These are phyloP conservation scores for Tortricodes alternella DNA, from an alignment of 2,888 invertebrate species.

Conservation along the genomic window DNA sequence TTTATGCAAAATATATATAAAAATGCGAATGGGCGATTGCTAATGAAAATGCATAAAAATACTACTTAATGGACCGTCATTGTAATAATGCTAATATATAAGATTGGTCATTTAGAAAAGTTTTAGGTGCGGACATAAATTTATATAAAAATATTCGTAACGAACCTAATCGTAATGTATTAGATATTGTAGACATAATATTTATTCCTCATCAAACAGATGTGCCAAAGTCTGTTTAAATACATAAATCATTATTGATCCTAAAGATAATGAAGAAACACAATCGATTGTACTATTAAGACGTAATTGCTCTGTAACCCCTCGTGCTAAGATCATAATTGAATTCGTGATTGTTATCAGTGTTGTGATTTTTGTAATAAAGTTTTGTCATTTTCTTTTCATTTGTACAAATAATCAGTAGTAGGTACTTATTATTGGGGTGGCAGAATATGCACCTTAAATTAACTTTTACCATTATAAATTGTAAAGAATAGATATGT, in stretches of 20 bases:
- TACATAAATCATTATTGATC: constrained; percentile 43
- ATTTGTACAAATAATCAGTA: constrained; percentile 45
- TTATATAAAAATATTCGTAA: constrained; percentile 14
- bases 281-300: constrained; percentile 40
- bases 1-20: too few relatives aligned
- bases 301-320: constrained; percentile 48
- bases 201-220: constrained; percentile 59
- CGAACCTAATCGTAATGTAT: constrained; percentile 15
- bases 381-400: constrained; percentile 36
- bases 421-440: constrained; percentile 32
- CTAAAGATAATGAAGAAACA: constrained; percentile 47
- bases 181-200: constrained; percentile 13
- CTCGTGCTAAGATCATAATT: constrained; percentile 35
- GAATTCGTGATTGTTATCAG: constrained; percentile 50
- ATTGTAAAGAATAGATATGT: constrained; percentile 38
- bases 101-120: constrained; percentile 19
- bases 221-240: constrained; percentile 55
- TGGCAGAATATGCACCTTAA: constrained; percentile 42
- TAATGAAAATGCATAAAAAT: too few relatives aligned
- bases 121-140: constrained; percentile 17
- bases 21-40: too few relatives aligned
- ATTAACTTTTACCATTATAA: constrained; percentile 40
- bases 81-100: too few relatives aligned
- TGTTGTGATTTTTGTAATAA: constrained; percentile 58
- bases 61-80: too few relatives aligned